Evolutionary conservation across 2,888 invertebrate species (phyloP).

Genomic region (Lapara coniferarum): DNA sequence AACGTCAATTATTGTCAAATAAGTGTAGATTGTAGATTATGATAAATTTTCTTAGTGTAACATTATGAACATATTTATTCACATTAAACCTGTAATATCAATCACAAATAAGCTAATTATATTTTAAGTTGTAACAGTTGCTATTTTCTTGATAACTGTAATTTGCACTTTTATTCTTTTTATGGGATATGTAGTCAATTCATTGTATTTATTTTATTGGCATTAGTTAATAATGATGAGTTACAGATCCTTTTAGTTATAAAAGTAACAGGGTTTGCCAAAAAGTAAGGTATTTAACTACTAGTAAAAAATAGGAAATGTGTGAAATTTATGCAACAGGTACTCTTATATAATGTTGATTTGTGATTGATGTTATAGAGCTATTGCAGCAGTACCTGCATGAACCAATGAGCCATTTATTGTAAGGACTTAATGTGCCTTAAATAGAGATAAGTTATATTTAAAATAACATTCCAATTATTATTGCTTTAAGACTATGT

Average conservation of each 20-base stretch:
- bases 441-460: slow-evolving; percentile 42
- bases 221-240: too few relatives aligned
- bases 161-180: too few relatives aligned
- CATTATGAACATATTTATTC: slow-evolving; percentile 21
- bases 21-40: neutral
- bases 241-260: too few relatives aligned
- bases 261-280: too few relatives aligned
- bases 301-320: too few relatives aligned
- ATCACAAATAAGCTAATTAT: slow-evolving; percentile 7
- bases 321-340: too few relatives aligned
- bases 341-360: neutral
- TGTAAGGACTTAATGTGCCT: slow-evolving; percentile 57
- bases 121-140: slow-evolving; percentile 9
- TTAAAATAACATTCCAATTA: slow-evolving; percentile 57
- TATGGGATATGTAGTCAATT: too few relatives aligned
- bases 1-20: neutral
- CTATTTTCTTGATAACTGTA: too few relatives aligned
- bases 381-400: slow-evolving; percentile 64
- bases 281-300: too few relatives aligned
- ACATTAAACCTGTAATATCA: neutral
- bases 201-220: too few relatives aligned
- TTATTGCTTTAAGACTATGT: slow-evolving; percentile 39
- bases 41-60: slow-evolving; percentile 15
- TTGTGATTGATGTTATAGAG: slow-evolving; percentile 20
- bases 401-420: slow-evolving; percentile 72